phyloP scores from a whole-genome alignment of 2,797 vertebrate genomes.

The Varecia variegata region DNA sequence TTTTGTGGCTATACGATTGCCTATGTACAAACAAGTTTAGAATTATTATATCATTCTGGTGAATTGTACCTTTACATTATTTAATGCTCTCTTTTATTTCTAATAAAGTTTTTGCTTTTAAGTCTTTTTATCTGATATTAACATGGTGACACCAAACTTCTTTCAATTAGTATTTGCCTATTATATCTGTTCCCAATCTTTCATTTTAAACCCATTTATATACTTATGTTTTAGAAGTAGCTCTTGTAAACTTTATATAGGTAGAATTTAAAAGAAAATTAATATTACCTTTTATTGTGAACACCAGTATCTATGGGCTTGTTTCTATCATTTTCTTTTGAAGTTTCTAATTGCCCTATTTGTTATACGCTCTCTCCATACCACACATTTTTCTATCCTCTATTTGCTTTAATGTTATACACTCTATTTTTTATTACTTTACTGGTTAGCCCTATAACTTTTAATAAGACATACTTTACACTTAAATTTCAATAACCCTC shows the following conservation, averaged over 20 bases:
- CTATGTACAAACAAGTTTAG: neutral
- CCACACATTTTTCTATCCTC: neutral
- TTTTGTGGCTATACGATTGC: neutral
- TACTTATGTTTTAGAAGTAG: neutral
- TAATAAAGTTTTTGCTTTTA: slow-evolving; percentile 41
- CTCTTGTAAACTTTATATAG: neutral
- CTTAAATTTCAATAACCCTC: neutral
- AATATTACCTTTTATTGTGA: neutral
- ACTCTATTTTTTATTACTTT: neutral
- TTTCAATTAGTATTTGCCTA: neutral
- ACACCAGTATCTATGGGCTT: neutral
- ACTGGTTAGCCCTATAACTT: neutral
- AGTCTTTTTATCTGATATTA: neutral
- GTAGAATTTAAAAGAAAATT: neutral
- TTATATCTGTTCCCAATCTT: neutral
- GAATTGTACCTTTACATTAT: neutral
- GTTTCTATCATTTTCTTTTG: neutral
- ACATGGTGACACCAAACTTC: neutral
- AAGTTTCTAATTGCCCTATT: neutral
- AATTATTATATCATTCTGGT: neutral
- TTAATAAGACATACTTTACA: neutral
- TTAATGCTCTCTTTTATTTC: neutral
- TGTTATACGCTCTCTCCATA: neutral
- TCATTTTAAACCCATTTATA: neutral
- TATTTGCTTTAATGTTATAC: neutral